Evolutionary conservation across 2,797 vertebrate genomes (phyloP).

Genomic region (Neomorphus geoffroyi): DNA sequence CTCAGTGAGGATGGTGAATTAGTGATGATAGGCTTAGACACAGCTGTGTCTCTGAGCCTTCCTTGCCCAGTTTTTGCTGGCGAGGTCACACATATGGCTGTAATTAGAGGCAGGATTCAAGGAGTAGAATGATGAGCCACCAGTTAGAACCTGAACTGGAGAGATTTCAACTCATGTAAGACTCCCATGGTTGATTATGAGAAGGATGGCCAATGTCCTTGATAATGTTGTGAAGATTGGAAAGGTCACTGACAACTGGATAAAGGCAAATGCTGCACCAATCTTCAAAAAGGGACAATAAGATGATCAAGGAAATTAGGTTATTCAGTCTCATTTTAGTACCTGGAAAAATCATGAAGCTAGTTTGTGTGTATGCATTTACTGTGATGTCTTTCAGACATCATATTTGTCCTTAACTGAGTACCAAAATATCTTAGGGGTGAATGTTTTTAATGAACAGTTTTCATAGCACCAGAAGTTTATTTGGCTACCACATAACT

Average conservation of each 20-base stretch:
- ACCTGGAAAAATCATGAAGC: background rate
- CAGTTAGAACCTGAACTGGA: background rate
- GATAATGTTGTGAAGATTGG: background rate
- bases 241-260: background rate
- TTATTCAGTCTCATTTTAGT: background rate
- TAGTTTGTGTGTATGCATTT: rapidly evolving
- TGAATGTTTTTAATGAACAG: background rate
- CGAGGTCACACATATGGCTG: background rate
- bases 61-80: background rate
- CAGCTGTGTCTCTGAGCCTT: background rate
- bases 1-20: background rate
- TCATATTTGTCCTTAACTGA: background rate
- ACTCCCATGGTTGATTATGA: rapidly evolving
- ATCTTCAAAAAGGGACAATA: background rate
- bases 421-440: background rate
- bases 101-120: background rate
- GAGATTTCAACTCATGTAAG: background rate
- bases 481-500: background rate
- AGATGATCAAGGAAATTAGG: background rate
- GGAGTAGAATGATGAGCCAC: background rate
- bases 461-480: background rate
- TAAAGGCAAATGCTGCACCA: background rate
- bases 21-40: background rate
- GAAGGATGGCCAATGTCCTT: background rate
- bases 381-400: background rate